Conservation (phyloP, 2,888 invertebrate species). For the Eupeodes luniger region DNA sequence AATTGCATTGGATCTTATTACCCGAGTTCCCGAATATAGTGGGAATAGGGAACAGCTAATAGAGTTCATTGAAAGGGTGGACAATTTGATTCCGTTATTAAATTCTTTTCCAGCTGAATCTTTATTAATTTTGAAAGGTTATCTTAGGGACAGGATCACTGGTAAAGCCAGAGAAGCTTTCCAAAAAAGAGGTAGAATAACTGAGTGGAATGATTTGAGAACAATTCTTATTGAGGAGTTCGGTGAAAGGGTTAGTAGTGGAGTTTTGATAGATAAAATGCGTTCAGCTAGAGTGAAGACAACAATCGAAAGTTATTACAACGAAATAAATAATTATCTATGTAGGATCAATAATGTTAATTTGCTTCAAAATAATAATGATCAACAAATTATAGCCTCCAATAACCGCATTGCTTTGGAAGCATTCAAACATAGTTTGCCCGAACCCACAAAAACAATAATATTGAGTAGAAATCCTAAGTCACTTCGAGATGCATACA, state of each 20-base stretch:
- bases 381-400: constrained; percentile 14
- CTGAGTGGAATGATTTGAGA: constrained; percentile 4
- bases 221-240: not conserved
- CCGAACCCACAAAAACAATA: no score
- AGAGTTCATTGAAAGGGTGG: constrained; percentile 17
- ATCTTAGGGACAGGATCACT: not conserved
- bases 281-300: constrained; percentile 28
- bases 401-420: not conserved
- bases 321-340: constrained; percentile 23
- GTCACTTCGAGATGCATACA: no score
- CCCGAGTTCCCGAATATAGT: constrained; percentile 1
- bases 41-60: constrained; percentile 2
- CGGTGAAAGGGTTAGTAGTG: not conserved
- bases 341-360: constrained; percentile 32
- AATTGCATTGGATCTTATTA: not conserved
- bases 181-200: constrained; percentile 12
- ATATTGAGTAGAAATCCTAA: no score
- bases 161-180: not conserved
- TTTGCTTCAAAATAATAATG: not conserved
- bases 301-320: constrained; percentile 51
- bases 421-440: no score
- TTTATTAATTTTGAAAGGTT: not conserved
- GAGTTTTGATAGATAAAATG: constrained; percentile 32
- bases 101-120: not conserved
- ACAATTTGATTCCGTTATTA: constrained; percentile 1